phyloP scores from a whole-genome alignment of 2,888 invertebrate genomes.

The Camponotus fellah region DNA sequence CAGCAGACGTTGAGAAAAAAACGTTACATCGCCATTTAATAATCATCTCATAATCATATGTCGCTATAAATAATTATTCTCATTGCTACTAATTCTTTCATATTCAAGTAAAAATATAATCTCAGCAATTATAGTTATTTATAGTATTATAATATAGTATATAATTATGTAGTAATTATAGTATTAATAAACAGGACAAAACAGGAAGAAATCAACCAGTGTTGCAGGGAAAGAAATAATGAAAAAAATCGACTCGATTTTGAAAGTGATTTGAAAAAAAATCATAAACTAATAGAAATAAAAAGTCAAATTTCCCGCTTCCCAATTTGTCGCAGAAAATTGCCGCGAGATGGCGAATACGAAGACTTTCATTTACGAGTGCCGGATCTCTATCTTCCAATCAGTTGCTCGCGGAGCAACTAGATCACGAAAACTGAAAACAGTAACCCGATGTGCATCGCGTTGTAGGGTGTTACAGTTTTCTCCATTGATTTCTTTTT shows the following conservation, averaged over 20 bases:
- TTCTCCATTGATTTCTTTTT: too few species aligned
- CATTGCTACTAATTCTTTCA: background rate
- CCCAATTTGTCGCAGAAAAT: background rate
- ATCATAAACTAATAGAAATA: background rate
- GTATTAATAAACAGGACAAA: background rate
- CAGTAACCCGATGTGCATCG: background rate
- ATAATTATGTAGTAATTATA: too few species aligned
- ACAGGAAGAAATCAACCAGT: background rate
- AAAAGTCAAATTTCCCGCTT: background rate
- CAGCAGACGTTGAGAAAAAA: background rate
- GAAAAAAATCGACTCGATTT: background rate
- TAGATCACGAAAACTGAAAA: background rate
- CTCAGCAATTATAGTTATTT: background rate
- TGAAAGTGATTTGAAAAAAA: background rate
- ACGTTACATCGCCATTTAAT: background rate
- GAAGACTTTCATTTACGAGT: background rate
- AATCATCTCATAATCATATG: too few species aligned
- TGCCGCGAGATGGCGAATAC: slow-evolving; percentile 8
- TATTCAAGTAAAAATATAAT: background rate
- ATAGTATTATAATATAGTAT: background rate
- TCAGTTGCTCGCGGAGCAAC: background rate
- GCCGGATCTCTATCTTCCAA: background rate
- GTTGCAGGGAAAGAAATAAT: too few species aligned
- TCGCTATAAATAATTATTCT: background rate
- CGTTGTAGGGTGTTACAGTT: background rate